phyloP scores from a whole-genome alignment of 2,113 vertebrate species.

The Vidua chalybeata region DNA sequence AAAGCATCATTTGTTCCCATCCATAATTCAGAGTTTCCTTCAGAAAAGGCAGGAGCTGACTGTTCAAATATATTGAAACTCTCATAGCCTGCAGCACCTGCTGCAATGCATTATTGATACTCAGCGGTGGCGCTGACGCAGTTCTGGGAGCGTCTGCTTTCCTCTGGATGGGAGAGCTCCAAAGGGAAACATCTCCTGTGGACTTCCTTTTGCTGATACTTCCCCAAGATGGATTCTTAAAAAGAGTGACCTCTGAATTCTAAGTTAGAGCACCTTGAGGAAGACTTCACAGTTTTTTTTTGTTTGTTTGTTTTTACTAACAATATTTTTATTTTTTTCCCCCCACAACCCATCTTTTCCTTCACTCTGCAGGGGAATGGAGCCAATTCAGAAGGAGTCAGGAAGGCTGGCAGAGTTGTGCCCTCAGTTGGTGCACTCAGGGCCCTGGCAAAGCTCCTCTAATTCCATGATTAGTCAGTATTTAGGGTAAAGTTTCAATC shows the following conservation, averaged over 20 bases:
- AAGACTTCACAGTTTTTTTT: not conserved
- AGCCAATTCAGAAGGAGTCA: not conserved
- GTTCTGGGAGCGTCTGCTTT: not conserved
- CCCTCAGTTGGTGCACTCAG: not conserved
- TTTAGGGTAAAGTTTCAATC: not conserved
- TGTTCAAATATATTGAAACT: slow-evolving; percentile 40
- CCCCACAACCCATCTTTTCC: not conserved
- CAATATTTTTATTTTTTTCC: not conserved
- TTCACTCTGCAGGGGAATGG: not conserved
- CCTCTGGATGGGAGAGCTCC: not conserved
- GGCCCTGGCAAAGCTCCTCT: not conserved
- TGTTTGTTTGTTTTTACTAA: not conserved
- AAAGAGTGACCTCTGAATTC: not conserved
- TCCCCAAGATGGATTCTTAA: not conserved
- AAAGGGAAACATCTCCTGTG: not conserved
- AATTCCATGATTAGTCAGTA: not conserved
- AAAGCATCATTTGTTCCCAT: slow-evolving; percentile 65
- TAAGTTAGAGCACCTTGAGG: not conserved
- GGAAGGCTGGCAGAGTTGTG: not conserved
- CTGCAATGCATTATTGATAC: slow-evolving; percentile 60
- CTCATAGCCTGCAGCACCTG: slow-evolving; percentile 56
- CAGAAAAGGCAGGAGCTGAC: slow-evolving; percentile 51
- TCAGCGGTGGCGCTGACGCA: not conserved
- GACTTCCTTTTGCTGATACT: not conserved
- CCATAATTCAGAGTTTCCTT: slow-evolving; percentile 63